Conservation (phyloP, 2,888 invertebrate genomes). For the Neria commutata region DNA sequence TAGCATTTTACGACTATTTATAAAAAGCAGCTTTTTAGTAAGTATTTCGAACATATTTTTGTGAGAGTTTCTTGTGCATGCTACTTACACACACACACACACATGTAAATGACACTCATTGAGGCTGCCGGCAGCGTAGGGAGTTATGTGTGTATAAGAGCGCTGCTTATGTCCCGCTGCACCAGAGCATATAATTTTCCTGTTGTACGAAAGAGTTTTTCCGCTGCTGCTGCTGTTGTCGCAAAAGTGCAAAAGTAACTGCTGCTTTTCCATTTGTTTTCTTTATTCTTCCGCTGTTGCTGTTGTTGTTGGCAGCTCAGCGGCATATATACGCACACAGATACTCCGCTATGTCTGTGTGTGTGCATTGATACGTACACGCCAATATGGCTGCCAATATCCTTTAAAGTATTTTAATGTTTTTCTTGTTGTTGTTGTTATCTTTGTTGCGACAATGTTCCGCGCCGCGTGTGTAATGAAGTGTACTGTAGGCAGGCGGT, state of each 20-base stretch:
- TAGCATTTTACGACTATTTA: too few species aligned
- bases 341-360: too few species aligned
- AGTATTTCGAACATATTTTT: too few species aligned
- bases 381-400: constrained; percentile 1
- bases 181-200: constrained; percentile 17
- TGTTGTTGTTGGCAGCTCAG: too few species aligned
- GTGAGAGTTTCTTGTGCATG: background rate
- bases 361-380: background rate
- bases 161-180: background rate
- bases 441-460: too few species aligned
- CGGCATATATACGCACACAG: too few species aligned
- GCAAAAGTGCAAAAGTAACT: too few species aligned
- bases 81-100: background rate
- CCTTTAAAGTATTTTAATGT: background rate
- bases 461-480: background rate
- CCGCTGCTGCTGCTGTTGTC: background rate
- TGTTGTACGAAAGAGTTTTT: constrained; percentile 18
- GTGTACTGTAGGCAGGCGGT: background rate
- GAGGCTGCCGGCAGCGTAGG: background rate
- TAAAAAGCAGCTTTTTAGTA: too few species aligned
- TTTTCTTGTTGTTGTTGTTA: too few species aligned
- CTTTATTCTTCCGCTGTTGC: background rate
- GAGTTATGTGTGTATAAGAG: background rate
- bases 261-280: background rate
- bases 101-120: background rate